phyloP scores from a whole-genome alignment of 2,113 vertebrate genomes.

The Microtus ochrogaster region DNA sequence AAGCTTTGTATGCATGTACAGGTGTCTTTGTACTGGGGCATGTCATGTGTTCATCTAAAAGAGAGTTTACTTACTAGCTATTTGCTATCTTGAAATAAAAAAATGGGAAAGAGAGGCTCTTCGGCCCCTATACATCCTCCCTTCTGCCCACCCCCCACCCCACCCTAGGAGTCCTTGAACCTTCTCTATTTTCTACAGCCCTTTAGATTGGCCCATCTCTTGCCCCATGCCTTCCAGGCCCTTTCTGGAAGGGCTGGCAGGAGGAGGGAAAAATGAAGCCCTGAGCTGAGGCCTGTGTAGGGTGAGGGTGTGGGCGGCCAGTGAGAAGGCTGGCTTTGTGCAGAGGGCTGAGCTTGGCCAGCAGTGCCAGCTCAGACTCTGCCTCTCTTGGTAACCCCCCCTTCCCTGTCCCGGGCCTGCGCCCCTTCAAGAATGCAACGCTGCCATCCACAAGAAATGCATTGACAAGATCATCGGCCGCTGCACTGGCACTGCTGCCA shows the following conservation, averaged over 20 bases:
- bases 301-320: slow-evolving; percentile 69
- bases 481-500: slow-evolving; percentile 96
- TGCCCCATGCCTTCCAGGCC: neutral
- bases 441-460: slow-evolving; percentile 99
- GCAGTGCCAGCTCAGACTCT: slow-evolving; percentile 50
- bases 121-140: neutral
- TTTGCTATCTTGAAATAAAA: neutral
- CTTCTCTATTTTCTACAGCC: neutral
- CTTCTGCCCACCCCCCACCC: neutral
- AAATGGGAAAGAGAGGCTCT: neutral
- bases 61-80: neutral
- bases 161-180: neutral
- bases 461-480: slow-evolving; percentile 99
- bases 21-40: neutral
- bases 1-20: neutral
- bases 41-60: neutral
- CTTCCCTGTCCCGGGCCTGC: slow-evolving; percentile 6
- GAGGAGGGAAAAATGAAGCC: neutral
- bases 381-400: slow-evolving; percentile 54
- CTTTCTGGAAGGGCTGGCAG: neutral
- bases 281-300: slow-evolving; percentile 33
- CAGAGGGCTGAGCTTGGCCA: slow-evolving; percentile 36
- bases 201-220: neutral
- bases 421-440: slow-evolving; percentile 94
- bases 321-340: slow-evolving; percentile 78